Percentiles rank a stretch among this genome's conserved stretches.
phyloP scores from a whole-genome alignment of 1,140 invertebrate species.

The Thaumetopoea pityocampa region DNA sequence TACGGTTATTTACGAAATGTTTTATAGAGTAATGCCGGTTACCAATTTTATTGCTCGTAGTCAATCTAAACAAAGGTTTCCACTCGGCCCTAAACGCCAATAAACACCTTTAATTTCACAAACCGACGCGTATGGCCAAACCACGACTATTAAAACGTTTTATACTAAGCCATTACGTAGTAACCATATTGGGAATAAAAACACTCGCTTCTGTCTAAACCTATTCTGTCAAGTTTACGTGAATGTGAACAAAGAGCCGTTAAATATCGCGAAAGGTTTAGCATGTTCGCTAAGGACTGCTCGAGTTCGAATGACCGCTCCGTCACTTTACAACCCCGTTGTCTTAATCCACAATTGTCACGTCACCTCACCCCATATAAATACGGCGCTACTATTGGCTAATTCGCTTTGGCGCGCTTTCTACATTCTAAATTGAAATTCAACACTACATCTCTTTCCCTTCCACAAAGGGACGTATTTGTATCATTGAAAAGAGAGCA shows the following conservation, averaged over 20 bases:
- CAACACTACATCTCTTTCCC: slow-evolving; percentile 34
- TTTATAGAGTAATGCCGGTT: slow-evolving; percentile 37
- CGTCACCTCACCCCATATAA: slow-evolving; percentile 71
- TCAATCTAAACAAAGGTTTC: slow-evolving; percentile 62
- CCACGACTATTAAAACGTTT: slow-evolving; percentile 57
- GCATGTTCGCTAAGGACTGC: slow-evolving; percentile 45
- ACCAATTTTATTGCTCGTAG: slow-evolving; percentile 57
- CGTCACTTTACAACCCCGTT: slow-evolving; percentile 64
- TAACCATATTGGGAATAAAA: slow-evolving; percentile 64
- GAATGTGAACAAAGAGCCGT: slow-evolving; percentile 66
- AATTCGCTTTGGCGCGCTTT: slow-evolving; percentile 70
- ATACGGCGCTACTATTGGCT: slow-evolving; percentile 40
- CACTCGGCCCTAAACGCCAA: slow-evolving; percentile 57
- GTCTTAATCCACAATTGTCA: slow-evolving; percentile 43
- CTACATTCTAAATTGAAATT: slow-evolving; percentile 40
- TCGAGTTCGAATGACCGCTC: slow-evolving; percentile 60
- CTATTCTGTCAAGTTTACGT: slow-evolving; percentile 29
- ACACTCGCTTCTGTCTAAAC: too few relatives aligned
- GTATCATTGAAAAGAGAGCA: slow-evolving; percentile 45
- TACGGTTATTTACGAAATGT: slow-evolving; percentile 31
- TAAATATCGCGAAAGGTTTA: slow-evolving; percentile 43
- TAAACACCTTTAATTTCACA: slow-evolving; percentile 68
- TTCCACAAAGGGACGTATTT: slow-evolving; percentile 30
- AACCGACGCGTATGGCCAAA: slow-evolving; percentile 53
- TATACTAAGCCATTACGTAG: slow-evolving; percentile 37